Base-by-base conservation (phyloP, 2,113 vertebrate species). In the Chlorodrepanis virens region DNA sequence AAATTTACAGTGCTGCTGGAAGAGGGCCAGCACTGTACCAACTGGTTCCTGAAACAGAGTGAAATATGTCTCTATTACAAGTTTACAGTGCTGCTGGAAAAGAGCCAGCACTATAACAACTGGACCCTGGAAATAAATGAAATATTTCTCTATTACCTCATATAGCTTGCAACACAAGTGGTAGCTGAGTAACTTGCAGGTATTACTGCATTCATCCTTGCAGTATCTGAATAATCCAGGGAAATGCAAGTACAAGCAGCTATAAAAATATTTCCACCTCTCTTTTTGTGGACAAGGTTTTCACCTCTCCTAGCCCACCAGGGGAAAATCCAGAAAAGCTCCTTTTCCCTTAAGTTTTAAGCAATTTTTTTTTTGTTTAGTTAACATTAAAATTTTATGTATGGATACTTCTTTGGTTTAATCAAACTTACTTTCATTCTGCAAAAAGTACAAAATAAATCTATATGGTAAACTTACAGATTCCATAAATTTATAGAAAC, bases 131-230 rank as follows among this genome's bases (percentile, higher is more conserved):
- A 92, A 96, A 92, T 89, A 83, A 94, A 95, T 89, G 79, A 75
- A 86, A 80, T 95, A 87, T 90, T 85, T 96, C 67, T 79, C 53
- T 78, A 82, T 94, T 91, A 89, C 82, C 87, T 97, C 91, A 91
- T 68, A 79, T 84, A 89, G 76, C 37, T 95, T 83, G 89, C 89
- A 87, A 78, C 76, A 87, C 80, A 1, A 1, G 0, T 16, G 44
- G 81, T 37, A 75, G 86, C 89, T 4, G 10, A 78, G 69, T 39
- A 53, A 67, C 72, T 87, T 45, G 14, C 52, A 37, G 44, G 40
- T 4, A 0, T 63, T 83, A 35, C 78, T 3, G 24, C 45, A 25
- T 60, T 82, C 69, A 40, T 12, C 11, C 2, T 44, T 52, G 49
- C 57, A 56, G 31, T 21, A 64, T 53, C 40, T 60, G 60, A 83